phyloP scores from a whole-genome alignment of 2,113 vertebrate species.

The Mirounga angustirostris region DNA sequence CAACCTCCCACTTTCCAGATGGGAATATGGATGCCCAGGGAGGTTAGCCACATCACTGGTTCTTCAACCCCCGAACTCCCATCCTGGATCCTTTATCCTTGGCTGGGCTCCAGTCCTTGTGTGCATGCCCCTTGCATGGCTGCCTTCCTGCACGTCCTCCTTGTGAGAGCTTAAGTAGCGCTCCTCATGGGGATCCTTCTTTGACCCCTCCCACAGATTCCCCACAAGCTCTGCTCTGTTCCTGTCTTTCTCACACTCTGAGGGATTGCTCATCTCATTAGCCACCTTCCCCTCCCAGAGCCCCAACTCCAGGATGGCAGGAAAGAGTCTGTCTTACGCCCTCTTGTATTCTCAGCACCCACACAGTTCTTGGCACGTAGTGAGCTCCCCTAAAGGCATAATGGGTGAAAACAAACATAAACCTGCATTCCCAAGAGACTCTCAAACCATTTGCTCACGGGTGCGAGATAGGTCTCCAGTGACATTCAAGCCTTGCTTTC shows the following conservation, averaged over 20 bases:
- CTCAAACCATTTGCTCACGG: background rate
- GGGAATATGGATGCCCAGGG: background rate
- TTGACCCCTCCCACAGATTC: background rate
- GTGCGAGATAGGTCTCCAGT: background rate
- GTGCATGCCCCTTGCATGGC: rapidly evolving
- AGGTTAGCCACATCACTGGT: background rate
- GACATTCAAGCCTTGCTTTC: background rate
- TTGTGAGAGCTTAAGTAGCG: background rate
- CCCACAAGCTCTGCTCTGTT: background rate
- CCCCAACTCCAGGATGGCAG: background rate
- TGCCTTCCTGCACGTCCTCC: background rate
- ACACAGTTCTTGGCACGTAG: rapidly evolving
- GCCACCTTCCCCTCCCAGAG: rapidly evolving
- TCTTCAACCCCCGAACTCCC: background rate
- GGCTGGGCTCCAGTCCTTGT: rapidly evolving
- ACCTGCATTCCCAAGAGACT: background rate
- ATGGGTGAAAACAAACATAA: background rate
- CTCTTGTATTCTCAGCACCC: rapidly evolving
- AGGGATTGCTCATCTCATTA: background rate
- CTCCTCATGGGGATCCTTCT: background rate
- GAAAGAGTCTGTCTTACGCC: rapidly evolving
- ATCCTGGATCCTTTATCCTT: rapidly evolving
- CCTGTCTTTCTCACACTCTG: background rate
- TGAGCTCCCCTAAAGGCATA: rapidly evolving
- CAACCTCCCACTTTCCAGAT: constrained; percentile 23